Conservation (phyloP, 2,113 vertebrate species). For the Dipodomys merriami region DNA sequence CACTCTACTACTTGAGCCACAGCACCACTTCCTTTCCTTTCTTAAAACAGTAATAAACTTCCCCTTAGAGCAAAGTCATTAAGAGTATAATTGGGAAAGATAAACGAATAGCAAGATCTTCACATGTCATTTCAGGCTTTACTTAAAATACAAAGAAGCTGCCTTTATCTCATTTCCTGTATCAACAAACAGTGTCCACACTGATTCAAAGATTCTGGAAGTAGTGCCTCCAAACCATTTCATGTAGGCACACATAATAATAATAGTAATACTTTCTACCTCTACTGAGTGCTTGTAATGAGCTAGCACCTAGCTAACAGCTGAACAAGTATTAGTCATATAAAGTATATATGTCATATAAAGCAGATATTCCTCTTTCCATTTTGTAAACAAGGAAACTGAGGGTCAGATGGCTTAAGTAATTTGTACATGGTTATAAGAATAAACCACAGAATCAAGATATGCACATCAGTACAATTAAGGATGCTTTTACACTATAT, state of each 20-base stretch:
- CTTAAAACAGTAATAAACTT: no score
- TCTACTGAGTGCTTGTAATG: background rate
- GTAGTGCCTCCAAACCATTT: no score
- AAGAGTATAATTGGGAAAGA: no score
- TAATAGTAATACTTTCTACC: background rate
- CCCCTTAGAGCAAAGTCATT: no score
- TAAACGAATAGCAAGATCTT: no score
- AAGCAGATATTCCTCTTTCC: slow-evolving; percentile 44
- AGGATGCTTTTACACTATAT: background rate
- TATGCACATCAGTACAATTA: background rate
- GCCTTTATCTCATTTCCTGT: no score
- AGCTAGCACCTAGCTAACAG: background rate
- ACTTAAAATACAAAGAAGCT: no score
- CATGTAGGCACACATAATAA: background rate
- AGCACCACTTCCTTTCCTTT: no score
- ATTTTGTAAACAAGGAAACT: slow-evolving; percentile 31
- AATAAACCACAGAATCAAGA: slow-evolving; percentile 3
- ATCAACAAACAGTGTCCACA: no score
- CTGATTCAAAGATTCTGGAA: no score
- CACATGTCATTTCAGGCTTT: no score
- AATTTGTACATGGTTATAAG: slow-evolving; percentile 14
- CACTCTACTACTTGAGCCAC: no score
- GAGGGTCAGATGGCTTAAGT: slow-evolving; percentile 32
- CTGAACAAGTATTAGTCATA: background rate
- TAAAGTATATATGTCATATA: background rate